Evolutionary conservation across 1,140 invertebrate genomes (phyloP).

Genomic region (Hydropsyche tenuis): DNA sequence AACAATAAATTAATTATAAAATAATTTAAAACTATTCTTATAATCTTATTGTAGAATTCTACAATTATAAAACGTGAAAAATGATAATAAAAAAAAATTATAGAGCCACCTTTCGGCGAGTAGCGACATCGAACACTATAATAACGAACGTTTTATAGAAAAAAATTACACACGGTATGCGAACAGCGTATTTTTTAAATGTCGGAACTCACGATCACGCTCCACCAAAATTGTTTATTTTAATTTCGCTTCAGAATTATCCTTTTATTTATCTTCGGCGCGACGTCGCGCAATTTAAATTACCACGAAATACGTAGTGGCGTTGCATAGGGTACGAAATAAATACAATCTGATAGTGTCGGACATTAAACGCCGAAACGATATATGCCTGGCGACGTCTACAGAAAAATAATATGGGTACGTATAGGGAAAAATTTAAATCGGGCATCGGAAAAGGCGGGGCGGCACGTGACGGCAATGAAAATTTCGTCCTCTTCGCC

Average conservation of each 20-base stretch:
- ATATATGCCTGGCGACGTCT: background rate
- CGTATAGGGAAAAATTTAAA: too few relatives aligned
- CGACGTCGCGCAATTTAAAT: slow-evolving; percentile 43
- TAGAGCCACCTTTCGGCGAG: slow-evolving; percentile 14
- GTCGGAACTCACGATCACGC: slow-evolving; percentile 14
- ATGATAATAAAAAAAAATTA: too few relatives aligned
- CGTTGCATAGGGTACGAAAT: too few relatives aligned
- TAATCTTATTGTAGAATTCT: too few relatives aligned
- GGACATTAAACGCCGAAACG: background rate
- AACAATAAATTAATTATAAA: too few relatives aligned
- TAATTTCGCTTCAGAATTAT: slow-evolving; percentile 40
- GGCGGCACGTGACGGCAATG: too few relatives aligned
- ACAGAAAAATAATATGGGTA: background rate
- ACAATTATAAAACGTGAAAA: too few relatives aligned
- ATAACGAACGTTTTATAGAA: too few relatives aligned
- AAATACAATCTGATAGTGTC: slow-evolving; percentile 20
- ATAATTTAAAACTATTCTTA: too few relatives aligned
- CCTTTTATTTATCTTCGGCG: slow-evolving; percentile 38
- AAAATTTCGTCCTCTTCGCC: too few relatives aligned
- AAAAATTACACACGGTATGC: slow-evolving; percentile 31
- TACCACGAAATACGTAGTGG: slow-evolving; percentile 15
- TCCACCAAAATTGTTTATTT: slow-evolving; percentile 44
- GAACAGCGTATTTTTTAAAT: slow-evolving; percentile 41
- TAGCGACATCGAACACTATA: background rate
- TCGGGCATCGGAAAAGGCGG: too few relatives aligned